These are phyloP conservation scores for Sebastes schlegelii DNA, from an alignment of 2,113 vertebrate species.

Conservation along the genomic window DNA sequence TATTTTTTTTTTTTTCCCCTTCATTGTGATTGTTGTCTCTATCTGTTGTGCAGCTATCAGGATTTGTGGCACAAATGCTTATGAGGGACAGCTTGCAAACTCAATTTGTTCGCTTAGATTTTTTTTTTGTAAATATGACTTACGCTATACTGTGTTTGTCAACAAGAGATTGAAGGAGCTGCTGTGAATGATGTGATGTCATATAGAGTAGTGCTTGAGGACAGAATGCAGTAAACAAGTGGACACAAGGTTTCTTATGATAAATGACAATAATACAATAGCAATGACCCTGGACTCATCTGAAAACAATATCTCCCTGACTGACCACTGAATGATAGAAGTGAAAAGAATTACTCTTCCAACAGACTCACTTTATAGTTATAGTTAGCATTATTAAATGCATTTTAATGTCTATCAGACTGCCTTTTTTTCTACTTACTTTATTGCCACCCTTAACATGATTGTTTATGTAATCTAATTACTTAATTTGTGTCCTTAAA, in stretches of 20 bases:
- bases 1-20: background rate
- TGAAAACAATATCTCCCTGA: background rate
- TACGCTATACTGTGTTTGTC: background rate
- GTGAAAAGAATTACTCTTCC: background rate
- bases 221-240: slow-evolving; percentile 3
- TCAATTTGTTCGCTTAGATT: background rate
- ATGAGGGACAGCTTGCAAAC: background rate
- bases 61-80: slow-evolving; percentile 14
- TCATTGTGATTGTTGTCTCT: background rate
- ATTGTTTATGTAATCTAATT: background rate
- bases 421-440: background rate
- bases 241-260: slow-evolving; percentile 31
- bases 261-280: slow-evolving; percentile 28
- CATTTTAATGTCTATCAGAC: background rate
- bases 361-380: background rate
- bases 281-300: background rate
- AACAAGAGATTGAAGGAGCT: slow-evolving; percentile 6
- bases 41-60: background rate
- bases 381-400: background rate
- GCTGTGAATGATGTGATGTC: slow-evolving; percentile 11
- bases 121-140: background rate
- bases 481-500: background rate
- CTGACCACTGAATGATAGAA: background rate
- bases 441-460: background rate
- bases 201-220: background rate